Base-by-base conservation (phyloP, 2,797 vertebrate genomes). In the Nannoperca obscura region DNA sequence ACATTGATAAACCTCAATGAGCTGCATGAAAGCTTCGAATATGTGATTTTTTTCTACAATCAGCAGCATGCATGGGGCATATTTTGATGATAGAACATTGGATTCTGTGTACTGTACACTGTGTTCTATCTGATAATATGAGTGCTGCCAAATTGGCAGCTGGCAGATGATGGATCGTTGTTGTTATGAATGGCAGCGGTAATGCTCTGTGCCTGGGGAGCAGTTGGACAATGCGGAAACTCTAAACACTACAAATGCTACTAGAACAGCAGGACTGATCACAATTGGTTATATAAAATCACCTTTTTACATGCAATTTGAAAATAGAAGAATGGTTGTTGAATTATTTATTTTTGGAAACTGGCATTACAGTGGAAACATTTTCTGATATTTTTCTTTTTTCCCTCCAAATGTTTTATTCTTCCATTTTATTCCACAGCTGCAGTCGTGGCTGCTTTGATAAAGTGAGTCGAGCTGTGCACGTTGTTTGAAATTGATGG, bases 1-100 rank as follows among this genome's bases (percentile, higher is more conserved):
- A 92, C 91, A 90, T 80, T 92, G 85, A 91, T 90, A 85, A 93
- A 89, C 84, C 74, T 83, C 85, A 84, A 89, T 81, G 85, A 89
- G 87, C 71, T 79, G 78, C 84, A 85, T 84, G 87, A 90, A 90
- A 86, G 86, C 86, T 77, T 77, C 50, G n/a, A 85, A 89, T 86
- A 86, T 86, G 74, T 59, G 40, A 70, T 76, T 69, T 81, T 76
- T 80, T 65, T 79, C 61, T 61, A 68, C 78, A 78, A 82, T 86
- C 86, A 85, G 74, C 79, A 47, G 62, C 71, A 78, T 57, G 72
- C 80, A 78, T 20, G 57, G 82, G 70, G 77, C 78, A 78, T 81
- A 67, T 85, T 88, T 75, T 68, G 82, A 82, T 77, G 40, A 34
- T n/a, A 36, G 88, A 71, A 89, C 83, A 86, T 78, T 81, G 76